Conservation (phyloP, 2,888 invertebrate species). For the Philhelius pedissequus region DNA sequence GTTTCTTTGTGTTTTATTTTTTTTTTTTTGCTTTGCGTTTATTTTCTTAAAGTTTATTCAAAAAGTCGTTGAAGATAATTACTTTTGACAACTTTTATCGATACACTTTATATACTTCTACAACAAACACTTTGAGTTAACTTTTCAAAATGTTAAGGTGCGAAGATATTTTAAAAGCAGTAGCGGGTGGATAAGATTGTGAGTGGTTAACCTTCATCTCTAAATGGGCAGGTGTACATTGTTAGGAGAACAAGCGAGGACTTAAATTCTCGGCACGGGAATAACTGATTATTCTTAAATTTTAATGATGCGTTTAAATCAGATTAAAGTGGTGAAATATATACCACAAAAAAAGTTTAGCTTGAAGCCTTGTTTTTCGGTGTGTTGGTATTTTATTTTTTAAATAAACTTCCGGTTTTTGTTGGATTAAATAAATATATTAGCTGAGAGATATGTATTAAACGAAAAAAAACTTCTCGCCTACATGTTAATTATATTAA, state of each 20-base stretch:
- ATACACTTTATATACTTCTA: background rate
- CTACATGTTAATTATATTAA: no score
- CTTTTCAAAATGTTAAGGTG: background rate
- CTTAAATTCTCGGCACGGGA: no score
- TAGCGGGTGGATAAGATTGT: background rate
- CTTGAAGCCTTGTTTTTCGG: no score
- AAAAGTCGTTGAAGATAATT: background rate
- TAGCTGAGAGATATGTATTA: no score
- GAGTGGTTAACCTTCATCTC: background rate
- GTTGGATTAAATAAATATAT: no score
- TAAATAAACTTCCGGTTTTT: no score
- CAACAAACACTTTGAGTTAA: background rate
- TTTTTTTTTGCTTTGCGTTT: no score
- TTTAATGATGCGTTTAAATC: background rate
- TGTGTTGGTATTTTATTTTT: no score
- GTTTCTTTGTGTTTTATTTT: background rate
- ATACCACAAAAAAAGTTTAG: background rate
- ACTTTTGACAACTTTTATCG: conserved; percentile 11
- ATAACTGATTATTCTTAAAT: background rate
- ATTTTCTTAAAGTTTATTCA: background rate
- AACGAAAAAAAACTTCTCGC: no score
- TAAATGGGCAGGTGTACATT: background rate
- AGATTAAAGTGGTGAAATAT: background rate
- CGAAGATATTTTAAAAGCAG: background rate
- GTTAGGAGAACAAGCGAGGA: background rate